phyloP scores from a whole-genome alignment of 2,888 invertebrate species.

The Spilarctia lutea region DNA sequence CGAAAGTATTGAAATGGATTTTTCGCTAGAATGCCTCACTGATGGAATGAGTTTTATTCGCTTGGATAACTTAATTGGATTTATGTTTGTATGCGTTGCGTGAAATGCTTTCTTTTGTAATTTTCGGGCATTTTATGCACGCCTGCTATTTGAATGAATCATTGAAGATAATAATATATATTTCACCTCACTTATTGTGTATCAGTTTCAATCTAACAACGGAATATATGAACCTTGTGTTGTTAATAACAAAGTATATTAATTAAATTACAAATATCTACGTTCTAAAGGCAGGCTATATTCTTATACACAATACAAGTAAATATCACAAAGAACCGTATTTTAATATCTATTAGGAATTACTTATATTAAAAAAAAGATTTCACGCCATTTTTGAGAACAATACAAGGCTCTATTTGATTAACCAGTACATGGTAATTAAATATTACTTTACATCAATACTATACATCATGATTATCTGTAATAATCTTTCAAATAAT shows the following conservation, averaged over 20 bases:
- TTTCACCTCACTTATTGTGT: not conserved
- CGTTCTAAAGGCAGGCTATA: not conserved
- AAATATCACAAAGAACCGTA: not conserved
- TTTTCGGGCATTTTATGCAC: slow-evolving; percentile 8
- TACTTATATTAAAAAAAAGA: no score
- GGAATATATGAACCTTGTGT: not conserved
- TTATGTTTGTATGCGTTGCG: slow-evolving; percentile 28
- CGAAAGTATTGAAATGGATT: slow-evolving; percentile 60
- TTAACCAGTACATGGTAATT: no score
- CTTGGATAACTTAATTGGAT: slow-evolving; percentile 46
- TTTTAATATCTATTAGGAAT: no score
- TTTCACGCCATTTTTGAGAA: no score
- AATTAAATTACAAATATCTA: not conserved
- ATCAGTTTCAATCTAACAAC: not conserved
- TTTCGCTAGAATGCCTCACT: slow-evolving; percentile 55
- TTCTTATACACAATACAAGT: not conserved
- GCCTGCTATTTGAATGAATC: not conserved
- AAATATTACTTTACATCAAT: no score
- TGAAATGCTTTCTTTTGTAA: slow-evolving; percentile 14
- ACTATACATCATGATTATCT: not conserved
- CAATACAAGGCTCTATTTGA: not conserved
- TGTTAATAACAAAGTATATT: not conserved
- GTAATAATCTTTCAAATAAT: not conserved
- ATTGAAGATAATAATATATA: not conserved
- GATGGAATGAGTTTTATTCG: slow-evolving; percentile 52